phyloP scores from a whole-genome alignment of 2,797 vertebrate genomes.

The Nannoperca australis region DNA sequence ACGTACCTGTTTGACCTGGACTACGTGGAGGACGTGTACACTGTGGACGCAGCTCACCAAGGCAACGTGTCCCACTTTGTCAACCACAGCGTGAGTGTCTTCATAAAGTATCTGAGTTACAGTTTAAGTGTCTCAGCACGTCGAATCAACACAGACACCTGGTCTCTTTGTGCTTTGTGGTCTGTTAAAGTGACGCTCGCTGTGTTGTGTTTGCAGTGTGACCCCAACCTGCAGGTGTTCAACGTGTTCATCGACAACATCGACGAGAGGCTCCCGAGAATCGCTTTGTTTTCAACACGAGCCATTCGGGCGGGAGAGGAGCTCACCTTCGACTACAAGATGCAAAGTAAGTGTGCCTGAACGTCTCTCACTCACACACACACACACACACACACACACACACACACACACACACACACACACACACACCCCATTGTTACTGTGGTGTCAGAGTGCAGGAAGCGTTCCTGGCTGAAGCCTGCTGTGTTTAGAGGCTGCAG shows the following conservation, averaged over 20 bases:
- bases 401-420: too few relatives aligned
- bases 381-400: too few relatives aligned
- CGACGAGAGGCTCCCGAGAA: slow-evolving; percentile 92
- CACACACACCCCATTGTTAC: too few relatives aligned
- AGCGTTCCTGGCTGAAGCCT: background rate
- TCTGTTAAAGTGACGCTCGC: background rate
- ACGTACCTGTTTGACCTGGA: slow-evolving; percentile 95
- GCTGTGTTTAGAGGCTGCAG: too few relatives aligned
- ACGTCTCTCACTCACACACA: too few relatives aligned
- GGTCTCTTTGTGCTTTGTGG: background rate
- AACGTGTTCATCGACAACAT: slow-evolving; percentile 95
- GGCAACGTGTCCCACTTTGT: slow-evolving; percentile 98
- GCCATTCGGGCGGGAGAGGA: slow-evolving; percentile 91
- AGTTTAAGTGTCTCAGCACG: too few relatives aligned
- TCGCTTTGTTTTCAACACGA: slow-evolving; percentile 91
- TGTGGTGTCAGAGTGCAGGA: too few relatives aligned
- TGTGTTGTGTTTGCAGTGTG: slow-evolving; percentile 83
- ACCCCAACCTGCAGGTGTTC: slow-evolving; percentile 95
- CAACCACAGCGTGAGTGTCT: slow-evolving; percentile 92
- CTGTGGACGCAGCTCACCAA: slow-evolving; percentile 91
- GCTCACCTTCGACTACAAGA: slow-evolving; percentile 96
- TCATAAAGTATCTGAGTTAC: too few relatives aligned
- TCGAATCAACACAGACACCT: too few relatives aligned
- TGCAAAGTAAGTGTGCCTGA: slow-evolving; percentile 90
- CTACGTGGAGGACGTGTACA: slow-evolving; percentile 94